Base-by-base conservation (phyloP, 1,140 invertebrate genomes). In the Drosophila pruinosa region DNA sequence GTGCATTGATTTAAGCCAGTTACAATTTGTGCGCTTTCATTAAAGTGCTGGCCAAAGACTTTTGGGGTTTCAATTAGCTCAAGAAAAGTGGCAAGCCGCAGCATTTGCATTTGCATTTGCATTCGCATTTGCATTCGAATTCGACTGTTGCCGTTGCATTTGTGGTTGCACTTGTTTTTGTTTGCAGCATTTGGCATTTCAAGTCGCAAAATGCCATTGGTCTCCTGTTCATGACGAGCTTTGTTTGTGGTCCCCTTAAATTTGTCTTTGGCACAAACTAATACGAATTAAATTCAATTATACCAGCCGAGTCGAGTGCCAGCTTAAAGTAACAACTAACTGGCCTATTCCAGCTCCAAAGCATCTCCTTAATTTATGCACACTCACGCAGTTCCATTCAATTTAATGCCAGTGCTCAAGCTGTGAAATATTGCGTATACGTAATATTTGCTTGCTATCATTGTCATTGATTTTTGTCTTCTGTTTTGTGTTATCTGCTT, bases 221-320 rank as follows among this genome's bases (percentile, higher is more conserved):
- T 10, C 24, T 14, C 3, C 12, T n/a, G 17, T 15, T 14, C 22
- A 10, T 43, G 26, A 7, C 59, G 39, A 68, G 72, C 69, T 81
- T 81, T 81, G 79, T 83, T 68, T 83, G 79, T 56, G 81, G 76
- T 85, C 38, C 64, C 38, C 59, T 72, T 64, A 68, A 72, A 75
- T 72, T 81, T 41, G 62, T 70, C 81, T 79, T 79, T 68, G 62
- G 72, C 62, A 72, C 76, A 85, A 75, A 72, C 80, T 80, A 77
- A 86, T 86, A 77, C 69, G 72, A 73, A 86, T 80, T 86, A 58
- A 80, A 86, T 71, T 69, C 72, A 85, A 85, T 72, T 78, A 62
- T 69, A 63, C 39, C 17, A 36, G 31, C 7, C 36, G 31, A 34
- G n/a, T 26, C 38, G n/a, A 52, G 26, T 36, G 34, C 36, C 17